A percentile compares a stretch with the other conserved stretches of the same genome.
Evolutionary conservation across 1,140 invertebrate species (phyloP).

Genomic region (Armadillidium nasatum): DNA sequence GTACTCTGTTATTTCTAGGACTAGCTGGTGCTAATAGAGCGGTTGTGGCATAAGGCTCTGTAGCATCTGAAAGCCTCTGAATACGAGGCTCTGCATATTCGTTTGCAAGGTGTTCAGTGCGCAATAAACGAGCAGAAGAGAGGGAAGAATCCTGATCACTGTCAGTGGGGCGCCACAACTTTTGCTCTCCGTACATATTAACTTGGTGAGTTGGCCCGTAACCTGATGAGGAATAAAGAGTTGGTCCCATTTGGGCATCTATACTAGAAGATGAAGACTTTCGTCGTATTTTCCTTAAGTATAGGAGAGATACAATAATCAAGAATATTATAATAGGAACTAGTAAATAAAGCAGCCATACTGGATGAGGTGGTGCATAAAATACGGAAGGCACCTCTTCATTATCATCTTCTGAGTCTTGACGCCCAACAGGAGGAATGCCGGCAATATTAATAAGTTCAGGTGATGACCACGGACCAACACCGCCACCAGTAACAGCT

Average conservation of each 20-base stretch:
- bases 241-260: conserved; percentile 27
- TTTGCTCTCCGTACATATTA: conserved; percentile 42
- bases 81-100: conserved; percentile 40
- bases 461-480: conserved; percentile 36
- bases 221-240: conserved; percentile 30
- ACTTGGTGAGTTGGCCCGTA: conserved; percentile 35
- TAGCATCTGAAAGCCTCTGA: conserved; percentile 24
- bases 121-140: conserved; percentile 34
- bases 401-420: conserved; percentile 11
- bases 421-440: conserved; percentile 20
- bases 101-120: conserved; percentile 32
- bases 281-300: conserved; percentile 28
- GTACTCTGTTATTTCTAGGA: conserved; percentile 26
- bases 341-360: conserved; percentile 39
- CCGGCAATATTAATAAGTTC: conserved; percentile 24
- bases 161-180: conserved; percentile 36
- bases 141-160: conserved; percentile 35
- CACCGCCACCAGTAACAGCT: conserved; percentile 35
- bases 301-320: conserved; percentile 31
- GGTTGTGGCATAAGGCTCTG: conserved; percentile 39
- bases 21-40: conserved; percentile 35
- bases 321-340: conserved; percentile 36
- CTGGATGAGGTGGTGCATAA: conserved; percentile 33
- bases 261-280: conserved; percentile 30
- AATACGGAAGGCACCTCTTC: conserved; percentile 24